phyloP scores from a whole-genome alignment of 2,888 invertebrate genomes.

The Drosophila mayaguana region DNA sequence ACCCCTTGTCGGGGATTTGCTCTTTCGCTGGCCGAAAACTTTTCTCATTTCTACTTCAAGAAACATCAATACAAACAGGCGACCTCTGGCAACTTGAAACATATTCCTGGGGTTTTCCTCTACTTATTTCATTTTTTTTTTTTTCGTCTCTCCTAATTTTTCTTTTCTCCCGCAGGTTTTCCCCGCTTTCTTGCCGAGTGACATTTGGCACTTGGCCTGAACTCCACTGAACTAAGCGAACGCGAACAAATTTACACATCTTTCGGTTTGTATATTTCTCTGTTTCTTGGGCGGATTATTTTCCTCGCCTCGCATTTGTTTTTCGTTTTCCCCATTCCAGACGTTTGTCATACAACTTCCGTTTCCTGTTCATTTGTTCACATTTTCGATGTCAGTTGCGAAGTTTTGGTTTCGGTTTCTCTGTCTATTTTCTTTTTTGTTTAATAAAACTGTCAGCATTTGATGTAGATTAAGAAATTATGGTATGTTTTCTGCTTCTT shows the following conservation, averaged over 20 bases:
- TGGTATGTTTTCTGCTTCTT: conserved; percentile 56
- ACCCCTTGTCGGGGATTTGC: conserved; percentile 25
- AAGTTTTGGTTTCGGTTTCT: conserved; percentile 36
- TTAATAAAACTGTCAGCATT: conserved; percentile 79
- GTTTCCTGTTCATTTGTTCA: conserved; percentile 80
- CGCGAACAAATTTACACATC: conserved; percentile 74
- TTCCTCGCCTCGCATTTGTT: conserved; percentile 30
- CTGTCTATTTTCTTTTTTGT: conserved; percentile 56
- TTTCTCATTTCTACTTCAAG: conserved; percentile 80
- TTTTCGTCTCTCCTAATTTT: conserved; percentile 4
- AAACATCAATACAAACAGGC: conserved; percentile 74
- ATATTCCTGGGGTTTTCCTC: conserved; percentile 46
- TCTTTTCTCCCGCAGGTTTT: conserved; percentile 21
- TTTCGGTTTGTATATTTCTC: conserved; percentile 47
- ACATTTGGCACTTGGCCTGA: conserved; percentile 77
- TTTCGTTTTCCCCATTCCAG: conserved; percentile 33
- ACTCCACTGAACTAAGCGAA: conserved; percentile 38
- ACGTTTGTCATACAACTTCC: conserved; percentile 74
- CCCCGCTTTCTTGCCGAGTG: conserved; percentile 46
- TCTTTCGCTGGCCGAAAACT: conserved; percentile 63
- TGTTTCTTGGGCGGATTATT: background rate
- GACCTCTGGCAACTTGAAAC: conserved; percentile 54
- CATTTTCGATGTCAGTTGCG: conserved; percentile 67
- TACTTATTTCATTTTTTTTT: background rate
- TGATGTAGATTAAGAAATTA: conserved; percentile 81